Conservation (phyloP, 2,888 invertebrate genomes). For the Schizaphis graminum region DNA sequence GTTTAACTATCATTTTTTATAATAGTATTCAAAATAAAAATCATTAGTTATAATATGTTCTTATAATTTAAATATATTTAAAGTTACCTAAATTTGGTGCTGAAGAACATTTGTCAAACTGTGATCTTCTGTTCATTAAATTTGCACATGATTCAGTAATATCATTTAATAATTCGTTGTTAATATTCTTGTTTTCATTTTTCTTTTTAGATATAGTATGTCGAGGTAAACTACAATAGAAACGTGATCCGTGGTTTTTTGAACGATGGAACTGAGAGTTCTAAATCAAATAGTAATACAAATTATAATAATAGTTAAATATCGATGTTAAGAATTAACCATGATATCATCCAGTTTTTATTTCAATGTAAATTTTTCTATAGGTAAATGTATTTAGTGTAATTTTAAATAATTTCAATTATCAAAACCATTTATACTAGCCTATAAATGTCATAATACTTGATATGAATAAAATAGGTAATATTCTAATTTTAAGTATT, state of each 20-base stretch:
- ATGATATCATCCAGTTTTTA: not conserved
- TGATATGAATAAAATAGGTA: not conserved
- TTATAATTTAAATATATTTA: not conserved
- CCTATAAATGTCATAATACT: not conserved
- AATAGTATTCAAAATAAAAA: not conserved
- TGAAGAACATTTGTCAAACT: constrained; percentile 63
- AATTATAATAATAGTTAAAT: not conserved
- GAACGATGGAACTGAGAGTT: constrained; percentile 55
- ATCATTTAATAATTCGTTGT: constrained; percentile 47
- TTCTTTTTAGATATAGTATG: constrained; percentile 47
- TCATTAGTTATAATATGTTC: not conserved
- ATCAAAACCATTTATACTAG: not conserved
- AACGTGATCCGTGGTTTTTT: constrained; percentile 54
- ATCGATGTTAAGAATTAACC: not conserved
- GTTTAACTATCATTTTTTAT: not conserved
- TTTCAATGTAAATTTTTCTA: not conserved
- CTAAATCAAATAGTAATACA: constrained; percentile 34
- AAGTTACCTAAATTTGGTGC: constrained; percentile 59
- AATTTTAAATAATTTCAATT: not conserved
- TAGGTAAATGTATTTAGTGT: not conserved
- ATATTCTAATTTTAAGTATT: not conserved
- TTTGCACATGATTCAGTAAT: constrained; percentile 53
- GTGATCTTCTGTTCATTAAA: constrained; percentile 38
- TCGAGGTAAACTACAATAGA: constrained; percentile 60
- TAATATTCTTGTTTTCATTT: constrained; percentile 29